Evolutionary conservation across 2,888 invertebrate genomes (phyloP), one percentile per base, ranked within the genome.

Genomic region (Gastracanthus pulcherrimus): DNA sequence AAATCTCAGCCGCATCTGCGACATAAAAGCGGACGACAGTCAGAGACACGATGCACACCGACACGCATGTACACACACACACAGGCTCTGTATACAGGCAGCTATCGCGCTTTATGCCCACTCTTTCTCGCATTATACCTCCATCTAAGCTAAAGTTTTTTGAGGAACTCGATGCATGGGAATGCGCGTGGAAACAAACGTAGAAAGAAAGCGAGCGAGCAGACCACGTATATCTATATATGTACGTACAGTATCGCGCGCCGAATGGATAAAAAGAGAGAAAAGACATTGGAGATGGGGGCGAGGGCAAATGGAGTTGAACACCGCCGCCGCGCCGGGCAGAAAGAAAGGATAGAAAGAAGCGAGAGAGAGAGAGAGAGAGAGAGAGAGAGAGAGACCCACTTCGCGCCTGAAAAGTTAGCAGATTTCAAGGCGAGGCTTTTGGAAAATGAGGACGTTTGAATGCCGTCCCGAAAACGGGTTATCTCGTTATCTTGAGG

Each of bases 391-490:
- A 51, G 19, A 55, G 36, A 45, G 34, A 45, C 19, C 45, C 64
- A 66, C 41, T 51, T 51, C 19, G 55, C 72, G 67, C 78, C 71
- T 80, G 82, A 71, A 66, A 58, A 76, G 76, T 72, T 71, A 41
- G 62, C 75, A 72, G 77, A 55, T 82, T 84, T 84, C 80, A 79
- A 45, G 38, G 71, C 60, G 71, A 72, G 78, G 83, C 85, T 87
- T 78, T 88, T 87, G 85, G 85, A 84, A 88, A 89, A 89, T 89
- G 87, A 89, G 88, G 88, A 82, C 87, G 87, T 89, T 89, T 87
- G 86, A 87, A 89, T 89, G 88, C 88, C 85, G 86, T 81, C 83
- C 79, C 82, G 82, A 85, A 87, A 87, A 87, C 85, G 85, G 87
- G 87, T 87, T 88, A 88, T 88, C 88, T 88, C 85, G 88, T 89